Base-by-base conservation (phyloP, 1,140 invertebrate species). In the Sweltsa coloradensis region DNA sequence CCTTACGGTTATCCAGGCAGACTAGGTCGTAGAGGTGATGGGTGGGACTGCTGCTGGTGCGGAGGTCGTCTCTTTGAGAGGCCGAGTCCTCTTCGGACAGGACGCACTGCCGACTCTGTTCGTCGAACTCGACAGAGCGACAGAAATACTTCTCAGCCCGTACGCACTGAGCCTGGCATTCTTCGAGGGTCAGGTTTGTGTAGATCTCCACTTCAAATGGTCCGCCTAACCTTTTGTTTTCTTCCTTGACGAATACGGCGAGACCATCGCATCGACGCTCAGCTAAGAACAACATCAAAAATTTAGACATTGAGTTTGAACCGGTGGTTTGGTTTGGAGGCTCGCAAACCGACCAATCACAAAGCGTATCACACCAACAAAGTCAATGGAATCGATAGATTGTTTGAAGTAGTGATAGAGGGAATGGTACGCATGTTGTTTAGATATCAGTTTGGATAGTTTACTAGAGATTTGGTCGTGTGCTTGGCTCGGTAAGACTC, bases 81-180 rank as follows among this genome's bases (percentile, higher is more conserved):
- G 86, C 77, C 0, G 85, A 89, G 61, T 92, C 88, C 63, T 93
- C 89, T 62, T 90, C 87, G 1, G 85, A 89, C 6, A 92, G 72
- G 4, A 86, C 80, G 52, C 89, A 93, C 46, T 84, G 78, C 51
- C 79, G 76, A 1, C 82, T 85, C 67, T 85, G 80, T 49, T 88
- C 84, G 56, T 92, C 86, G 58, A 86, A 91, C 57, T 89, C 86
- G n/a, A 92, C 80, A 5, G 88, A 89, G 19, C 87, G 79, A 60
- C 87, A 91, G 55, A 89, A 88, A 61, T 89, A 84, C 73, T 85
- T 85, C 58, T 85, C 83, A 23, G 83, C 81, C 39, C 80, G 67
- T 18, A 87, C 68, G 59, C 84, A 87, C 64, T 85, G 76, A 2
- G 78, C 74, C 59, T 85, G 85, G 57, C 87, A 91, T 66, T 90